phyloP scores from a whole-genome alignment of 2,888 invertebrate species.

The Syrista parreyssii region DNA sequence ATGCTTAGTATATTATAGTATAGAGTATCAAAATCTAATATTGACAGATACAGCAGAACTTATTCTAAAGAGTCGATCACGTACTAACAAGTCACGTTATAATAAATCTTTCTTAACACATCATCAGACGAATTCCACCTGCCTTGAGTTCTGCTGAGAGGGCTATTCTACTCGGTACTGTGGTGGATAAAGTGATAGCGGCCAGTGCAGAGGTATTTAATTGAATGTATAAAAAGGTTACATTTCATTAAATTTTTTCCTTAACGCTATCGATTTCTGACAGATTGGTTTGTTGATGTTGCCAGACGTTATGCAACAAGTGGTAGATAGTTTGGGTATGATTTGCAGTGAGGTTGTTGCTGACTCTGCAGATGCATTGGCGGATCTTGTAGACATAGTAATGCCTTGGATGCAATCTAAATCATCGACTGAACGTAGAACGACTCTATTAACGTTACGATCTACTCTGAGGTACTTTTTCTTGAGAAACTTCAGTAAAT shows the following conservation, averaged over 20 bases:
- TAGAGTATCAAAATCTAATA: too few relatives aligned
- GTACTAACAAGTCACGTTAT: neutral
- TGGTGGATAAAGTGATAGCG: slow-evolving; percentile 56
- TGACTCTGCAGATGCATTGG: slow-evolving; percentile 54
- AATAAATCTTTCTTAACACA: slow-evolving; percentile 23
- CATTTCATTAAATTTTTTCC: neutral
- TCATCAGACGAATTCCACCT: slow-evolving; percentile 50
- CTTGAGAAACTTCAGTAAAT: neutral
- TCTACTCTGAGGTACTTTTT: slow-evolving; percentile 46
- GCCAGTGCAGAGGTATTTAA: slow-evolving; percentile 49
- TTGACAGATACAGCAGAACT: neutral
- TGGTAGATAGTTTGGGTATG: slow-evolving; percentile 44
- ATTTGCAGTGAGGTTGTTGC: slow-evolving; percentile 52
- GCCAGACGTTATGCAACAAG: slow-evolving; percentile 43
- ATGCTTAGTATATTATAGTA: neutral
- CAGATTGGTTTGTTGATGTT: slow-evolving; percentile 43
- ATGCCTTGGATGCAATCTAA: slow-evolving; percentile 60
- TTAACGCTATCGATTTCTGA: neutral
- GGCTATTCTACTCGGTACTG: slow-evolving; percentile 49
- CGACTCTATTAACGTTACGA: slow-evolving; percentile 48
- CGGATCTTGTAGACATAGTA: slow-evolving; percentile 54
- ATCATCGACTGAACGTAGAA: slow-evolving; percentile 46
- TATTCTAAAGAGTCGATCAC: neutral
- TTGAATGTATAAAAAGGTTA: neutral
- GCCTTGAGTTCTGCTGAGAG: slow-evolving; percentile 48